Percentiles rank a stretch among this genome's conserved stretches.
phyloP scores from a whole-genome alignment of 2,113 vertebrate species.

The Crypturellus undulatus region DNA sequence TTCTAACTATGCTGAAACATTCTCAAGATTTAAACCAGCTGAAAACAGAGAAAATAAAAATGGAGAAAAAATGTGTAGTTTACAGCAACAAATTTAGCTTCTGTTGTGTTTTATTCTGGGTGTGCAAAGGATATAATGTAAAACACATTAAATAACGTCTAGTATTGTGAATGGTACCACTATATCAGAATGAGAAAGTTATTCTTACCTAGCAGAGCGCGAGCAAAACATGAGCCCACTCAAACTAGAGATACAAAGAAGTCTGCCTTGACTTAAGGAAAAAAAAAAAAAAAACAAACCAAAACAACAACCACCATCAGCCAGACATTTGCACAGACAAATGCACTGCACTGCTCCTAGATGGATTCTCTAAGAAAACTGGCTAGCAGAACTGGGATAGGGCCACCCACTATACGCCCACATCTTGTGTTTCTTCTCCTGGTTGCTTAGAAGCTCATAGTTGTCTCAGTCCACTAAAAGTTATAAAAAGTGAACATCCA shows the following conservation, averaged over 20 bases:
- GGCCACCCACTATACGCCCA: neutral
- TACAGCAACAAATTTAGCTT: slow-evolving; percentile 23
- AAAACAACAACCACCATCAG: no score
- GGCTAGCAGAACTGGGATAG: neutral
- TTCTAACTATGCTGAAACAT: neutral
- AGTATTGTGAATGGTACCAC: neutral
- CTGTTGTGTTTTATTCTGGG: neutral
- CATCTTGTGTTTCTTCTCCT: neutral
- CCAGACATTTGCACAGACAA: neutral
- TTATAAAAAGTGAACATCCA: neutral
- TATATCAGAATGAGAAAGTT: neutral
- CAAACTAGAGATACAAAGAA: neutral
- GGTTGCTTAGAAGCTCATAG: neutral
- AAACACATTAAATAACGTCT: neutral
- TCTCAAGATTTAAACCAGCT: slow-evolving; percentile 12
- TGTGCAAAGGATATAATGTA: neutral
- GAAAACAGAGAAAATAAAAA: slow-evolving; percentile 20
- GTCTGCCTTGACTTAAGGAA: neutral
- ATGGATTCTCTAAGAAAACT: neutral
- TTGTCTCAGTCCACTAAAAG: neutral
- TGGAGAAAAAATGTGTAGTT: neutral
- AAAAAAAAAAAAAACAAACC: no score
- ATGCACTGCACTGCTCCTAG: neutral
- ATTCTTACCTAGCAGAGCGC: fast-evolving
- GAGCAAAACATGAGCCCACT: neutral